phyloP scores from a whole-genome alignment of 1,140 invertebrate species.

The Bemisia tabaci region DNA sequence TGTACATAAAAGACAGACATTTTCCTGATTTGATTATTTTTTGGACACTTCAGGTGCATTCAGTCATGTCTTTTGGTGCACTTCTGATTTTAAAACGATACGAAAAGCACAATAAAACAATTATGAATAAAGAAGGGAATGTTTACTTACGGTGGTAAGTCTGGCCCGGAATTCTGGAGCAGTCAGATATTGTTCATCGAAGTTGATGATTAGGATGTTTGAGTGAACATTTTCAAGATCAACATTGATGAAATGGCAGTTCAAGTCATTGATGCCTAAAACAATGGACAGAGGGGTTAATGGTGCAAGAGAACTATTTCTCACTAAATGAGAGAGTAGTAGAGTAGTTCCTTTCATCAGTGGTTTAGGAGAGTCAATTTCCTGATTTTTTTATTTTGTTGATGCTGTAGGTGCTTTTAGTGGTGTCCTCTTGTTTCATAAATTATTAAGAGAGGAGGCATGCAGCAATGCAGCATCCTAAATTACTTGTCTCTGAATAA shows the following conservation, averaged over 20 bases:
- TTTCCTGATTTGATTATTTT: no score
- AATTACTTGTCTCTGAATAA: no score
- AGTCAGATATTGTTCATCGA: constrained; percentile 35
- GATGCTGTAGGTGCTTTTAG: no score
- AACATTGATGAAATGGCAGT: constrained; percentile 37
- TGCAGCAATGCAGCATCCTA: no score
- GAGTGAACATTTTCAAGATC: constrained; percentile 51
- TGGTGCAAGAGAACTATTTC: constrained; percentile 5
- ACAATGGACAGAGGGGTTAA: constrained; percentile 17
- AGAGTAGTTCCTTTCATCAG: no score
- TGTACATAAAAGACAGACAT: no score
- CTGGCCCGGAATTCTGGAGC: constrained; percentile 41
- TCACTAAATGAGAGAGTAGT: neutral
- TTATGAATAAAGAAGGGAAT: neutral
- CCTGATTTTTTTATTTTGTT: no score
- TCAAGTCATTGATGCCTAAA: constrained; percentile 42
- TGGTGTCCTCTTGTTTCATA: no score
- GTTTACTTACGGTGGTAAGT: constrained; percentile 34
- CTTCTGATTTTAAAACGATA: neutral
- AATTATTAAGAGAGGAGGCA: no score
- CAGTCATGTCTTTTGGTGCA: no score
- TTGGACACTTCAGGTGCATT: no score
- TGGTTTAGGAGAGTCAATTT: constrained; percentile 15
- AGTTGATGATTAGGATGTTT: constrained; percentile 61
- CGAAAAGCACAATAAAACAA: neutral